A percentile compares a stretch with the other conserved stretches of the same genome.
Evolutionary conservation across 2,888 invertebrate genomes (phyloP).

Genomic region (Candidula unifasciata): DNA sequence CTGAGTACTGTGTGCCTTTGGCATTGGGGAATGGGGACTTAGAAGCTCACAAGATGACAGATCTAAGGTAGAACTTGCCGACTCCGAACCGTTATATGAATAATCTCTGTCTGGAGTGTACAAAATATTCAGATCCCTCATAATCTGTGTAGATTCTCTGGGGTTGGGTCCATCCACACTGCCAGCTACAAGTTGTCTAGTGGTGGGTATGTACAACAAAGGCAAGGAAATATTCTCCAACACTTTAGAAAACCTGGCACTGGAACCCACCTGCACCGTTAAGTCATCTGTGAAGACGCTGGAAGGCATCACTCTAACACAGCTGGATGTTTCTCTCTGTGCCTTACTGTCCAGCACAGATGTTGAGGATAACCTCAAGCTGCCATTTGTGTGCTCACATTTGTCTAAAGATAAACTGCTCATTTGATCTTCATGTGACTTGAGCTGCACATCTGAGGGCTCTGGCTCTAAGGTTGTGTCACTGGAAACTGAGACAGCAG

Average conservation of each 20-base stretch:
- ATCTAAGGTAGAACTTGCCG: constrained; percentile 24
- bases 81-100: constrained; percentile 44
- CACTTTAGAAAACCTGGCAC: constrained; percentile 71
- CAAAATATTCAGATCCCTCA: constrained; percentile 28
- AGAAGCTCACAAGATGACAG: constrained; percentile 34
- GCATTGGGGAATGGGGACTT: constrained; percentile 35
- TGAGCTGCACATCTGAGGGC: constrained; percentile 1
- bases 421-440: constrained; percentile 28
- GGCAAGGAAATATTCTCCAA: constrained; percentile 72
- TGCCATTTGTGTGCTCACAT: constrained; percentile 19
- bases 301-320: constrained; percentile 42
- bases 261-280: constrained; percentile 62
- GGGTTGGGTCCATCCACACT: constrained; percentile 27
- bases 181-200: constrained; percentile 67
- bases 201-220: constrained; percentile 72
- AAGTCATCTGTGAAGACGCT: constrained; percentile 68
- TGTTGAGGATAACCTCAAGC: constrained; percentile 5
- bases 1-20: constrained; percentile 49
- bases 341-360: not conserved
- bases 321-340: not conserved
- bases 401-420: constrained; percentile 24
- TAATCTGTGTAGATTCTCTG: constrained; percentile 15
- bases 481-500: constrained; percentile 51
- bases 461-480: constrained; percentile 52
- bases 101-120: constrained; percentile 31